These are phyloP conservation scores for Platichthys flesus DNA, from an alignment of 2,113 vertebrate genomes.

Conservation along the genomic window DNA sequence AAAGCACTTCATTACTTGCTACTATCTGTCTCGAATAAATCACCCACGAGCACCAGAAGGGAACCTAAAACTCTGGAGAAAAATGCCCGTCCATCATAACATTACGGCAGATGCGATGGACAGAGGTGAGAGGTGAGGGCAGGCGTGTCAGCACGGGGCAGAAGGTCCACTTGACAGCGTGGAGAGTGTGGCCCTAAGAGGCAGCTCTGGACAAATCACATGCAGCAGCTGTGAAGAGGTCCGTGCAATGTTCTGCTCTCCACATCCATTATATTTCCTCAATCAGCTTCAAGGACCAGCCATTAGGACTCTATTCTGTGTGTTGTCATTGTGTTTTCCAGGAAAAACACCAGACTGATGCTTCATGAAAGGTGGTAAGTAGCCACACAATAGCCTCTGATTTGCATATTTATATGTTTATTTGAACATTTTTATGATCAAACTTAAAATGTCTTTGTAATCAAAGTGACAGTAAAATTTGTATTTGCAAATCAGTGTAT, in stretches of 20 bases:
- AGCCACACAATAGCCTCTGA: no score
- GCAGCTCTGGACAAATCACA: constrained; percentile 24
- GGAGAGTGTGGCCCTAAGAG: constrained; percentile 27
- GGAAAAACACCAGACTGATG: not conserved
- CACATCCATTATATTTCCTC: constrained; percentile 37
- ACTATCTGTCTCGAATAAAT: constrained; percentile 28
- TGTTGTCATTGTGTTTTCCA: not conserved
- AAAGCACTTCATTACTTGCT: constrained; percentile 16
- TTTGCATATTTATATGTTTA: no score
- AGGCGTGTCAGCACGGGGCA: constrained; percentile 50
- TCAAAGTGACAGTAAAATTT: no score
- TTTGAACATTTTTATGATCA: no score
- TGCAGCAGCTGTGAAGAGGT: constrained; percentile 44
- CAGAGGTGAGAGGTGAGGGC: constrained; percentile 60
- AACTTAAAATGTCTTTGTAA: no score
- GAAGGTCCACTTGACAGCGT: constrained; percentile 41
- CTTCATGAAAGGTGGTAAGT: no score
- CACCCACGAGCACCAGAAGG: constrained; percentile 2
- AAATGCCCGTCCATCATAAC: constrained; percentile 42
- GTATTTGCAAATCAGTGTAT: no score
- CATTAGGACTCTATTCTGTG: constrained; percentile 26
- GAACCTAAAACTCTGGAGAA: not conserved
- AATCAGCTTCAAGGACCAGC: constrained; percentile 30
- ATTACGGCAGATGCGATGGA: constrained; percentile 52
- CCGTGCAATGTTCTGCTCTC: not conserved